phyloP scores from a whole-genome alignment of 2,797 vertebrate species.

The Ammospiza maritima region DNA sequence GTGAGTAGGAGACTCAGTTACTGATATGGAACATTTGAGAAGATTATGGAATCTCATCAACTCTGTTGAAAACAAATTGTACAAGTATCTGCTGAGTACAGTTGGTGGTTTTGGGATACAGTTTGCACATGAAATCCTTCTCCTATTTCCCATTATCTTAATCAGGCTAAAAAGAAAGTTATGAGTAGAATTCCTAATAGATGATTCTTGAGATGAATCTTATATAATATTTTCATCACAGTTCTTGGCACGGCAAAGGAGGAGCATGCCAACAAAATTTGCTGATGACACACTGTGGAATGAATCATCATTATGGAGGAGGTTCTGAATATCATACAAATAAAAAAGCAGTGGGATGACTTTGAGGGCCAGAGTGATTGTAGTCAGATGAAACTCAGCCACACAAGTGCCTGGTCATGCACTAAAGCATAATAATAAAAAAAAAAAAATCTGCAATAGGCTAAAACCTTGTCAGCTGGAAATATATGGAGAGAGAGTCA shows the following conservation, averaged over 20 bases:
- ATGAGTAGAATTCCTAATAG: not conserved
- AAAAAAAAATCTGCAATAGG: not conserved
- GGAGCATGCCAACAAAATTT: conserved; percentile 28
- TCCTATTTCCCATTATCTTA: not conserved
- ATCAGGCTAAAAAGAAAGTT: not conserved
- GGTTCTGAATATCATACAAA: conserved; percentile 7
- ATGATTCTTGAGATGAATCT: conserved; percentile 37
- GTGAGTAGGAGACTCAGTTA: not conserved
- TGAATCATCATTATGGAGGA: conserved; percentile 57
- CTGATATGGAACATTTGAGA: not conserved
- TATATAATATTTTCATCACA: conserved; percentile 52
- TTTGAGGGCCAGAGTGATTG: not conserved
- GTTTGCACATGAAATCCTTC: not conserved
- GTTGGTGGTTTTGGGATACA: not conserved
- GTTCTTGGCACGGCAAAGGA: not conserved
- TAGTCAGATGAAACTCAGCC: conserved; percentile 22
- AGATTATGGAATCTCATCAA: not conserved
- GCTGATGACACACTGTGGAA: conserved; percentile 49
- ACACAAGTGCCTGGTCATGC: conserved; percentile 1
- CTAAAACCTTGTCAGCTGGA: conserved; percentile 20
- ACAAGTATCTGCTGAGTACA: not conserved
- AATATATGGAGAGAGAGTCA: not conserved
- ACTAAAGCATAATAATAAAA: not conserved
- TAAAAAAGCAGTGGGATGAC: conserved; percentile 1
- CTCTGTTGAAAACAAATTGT: not conserved